Base-by-base conservation (phyloP, 2,888 invertebrate species). In the Synergus umbraculus region DNA sequence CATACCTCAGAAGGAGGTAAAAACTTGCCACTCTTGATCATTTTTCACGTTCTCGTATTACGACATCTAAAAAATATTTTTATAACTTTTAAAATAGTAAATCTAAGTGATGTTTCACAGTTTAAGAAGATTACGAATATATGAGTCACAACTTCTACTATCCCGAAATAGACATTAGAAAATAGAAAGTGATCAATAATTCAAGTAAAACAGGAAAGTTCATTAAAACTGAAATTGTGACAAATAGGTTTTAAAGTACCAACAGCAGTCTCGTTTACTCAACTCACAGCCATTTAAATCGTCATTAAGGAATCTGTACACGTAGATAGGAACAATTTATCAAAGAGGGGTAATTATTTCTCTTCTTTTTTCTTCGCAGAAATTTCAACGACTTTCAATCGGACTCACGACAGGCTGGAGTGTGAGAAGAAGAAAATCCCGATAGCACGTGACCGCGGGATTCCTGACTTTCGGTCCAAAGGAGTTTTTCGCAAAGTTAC, bases 401-500 rank as follows among this genome's bases (percentile, higher is more conserved):
- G 73, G 37, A 73, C 73, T 73, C 15, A 54, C 8, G 37, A 73
- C 73, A 73, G n/a, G 73, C 2, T 15, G 37, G 37, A 54, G 73
- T 73, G 29, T 73, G 73, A 73, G 73, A 10, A 73, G 69, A 69
- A 69, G 49, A 73, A 73, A 73, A 73, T 73, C 73, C 37, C 37
- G 54, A 73, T 73, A 54, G 73, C 73, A 73, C 73, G 73, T 73
- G 73, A 73, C 73, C 73, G 54, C 73, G 73, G 49, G 41, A 73
- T 73, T 73, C 73, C 54, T 73, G 73, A 73, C 73, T 73, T 73
- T 73, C 73, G 29, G 54, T 73, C 49, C 10, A 54, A 54, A 37
- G 54, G 73, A 73, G 54, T 73, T 73, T 73, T 73, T 73, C 73
- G 78, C 76, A 78, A 84, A 84, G 83, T 84, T 84, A 79, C 81